phyloP scores from a whole-genome alignment of 2,113 vertebrate species.

The Taurulus bubalis region DNA sequence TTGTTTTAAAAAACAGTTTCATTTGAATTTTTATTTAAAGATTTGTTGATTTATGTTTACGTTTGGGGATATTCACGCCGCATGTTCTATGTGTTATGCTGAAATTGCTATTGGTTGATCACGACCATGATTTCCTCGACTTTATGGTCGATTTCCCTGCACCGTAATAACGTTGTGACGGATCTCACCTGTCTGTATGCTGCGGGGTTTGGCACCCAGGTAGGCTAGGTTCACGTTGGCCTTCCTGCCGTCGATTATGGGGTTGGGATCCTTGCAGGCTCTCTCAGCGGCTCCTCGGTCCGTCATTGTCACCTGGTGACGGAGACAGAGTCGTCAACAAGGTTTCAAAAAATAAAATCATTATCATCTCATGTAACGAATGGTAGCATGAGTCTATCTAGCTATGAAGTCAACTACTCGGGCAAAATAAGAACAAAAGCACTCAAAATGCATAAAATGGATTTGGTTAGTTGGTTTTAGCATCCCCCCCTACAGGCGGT shows the following conservation, averaged over 20 bases:
- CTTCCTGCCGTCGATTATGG: constrained; percentile 97
- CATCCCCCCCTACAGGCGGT: constrained; percentile 11
- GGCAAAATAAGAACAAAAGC: background rate
- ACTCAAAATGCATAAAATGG: constrained; percentile 10
- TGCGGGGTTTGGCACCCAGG: constrained; percentile 95
- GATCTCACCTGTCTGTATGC: constrained; percentile 92
- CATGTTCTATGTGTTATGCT: background rate
- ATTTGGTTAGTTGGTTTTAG: background rate
- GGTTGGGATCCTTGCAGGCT: constrained; percentile 98
- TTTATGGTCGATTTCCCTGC: no score
- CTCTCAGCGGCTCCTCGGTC: constrained; percentile 92
- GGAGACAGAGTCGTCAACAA: constrained; percentile 3
- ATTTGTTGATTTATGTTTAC: no score
- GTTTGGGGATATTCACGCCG: background rate
- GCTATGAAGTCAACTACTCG: no score
- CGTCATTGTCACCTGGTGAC: constrained; percentile 93
- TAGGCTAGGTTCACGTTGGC: constrained; percentile 98
- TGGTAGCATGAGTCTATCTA: background rate
- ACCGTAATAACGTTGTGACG: background rate
- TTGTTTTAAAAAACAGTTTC: background rate
- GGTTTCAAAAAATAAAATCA: background rate
- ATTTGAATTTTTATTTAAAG: no score
- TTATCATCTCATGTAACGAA: background rate
- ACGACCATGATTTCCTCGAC: background rate
- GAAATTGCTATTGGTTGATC: background rate